phyloP scores from a whole-genome alignment of 2,797 vertebrate genomes.

The Tenualosa ilisha region DNA sequence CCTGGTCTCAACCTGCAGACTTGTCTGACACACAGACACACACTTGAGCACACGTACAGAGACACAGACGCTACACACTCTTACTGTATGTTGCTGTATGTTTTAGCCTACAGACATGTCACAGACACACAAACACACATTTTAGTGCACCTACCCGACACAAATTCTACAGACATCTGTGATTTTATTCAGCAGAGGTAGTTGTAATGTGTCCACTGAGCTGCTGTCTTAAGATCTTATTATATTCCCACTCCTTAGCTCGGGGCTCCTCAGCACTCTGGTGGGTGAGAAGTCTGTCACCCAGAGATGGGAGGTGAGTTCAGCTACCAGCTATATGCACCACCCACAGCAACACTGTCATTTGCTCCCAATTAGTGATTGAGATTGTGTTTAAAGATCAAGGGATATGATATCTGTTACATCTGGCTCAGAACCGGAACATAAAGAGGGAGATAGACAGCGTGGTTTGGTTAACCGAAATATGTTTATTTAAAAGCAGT shows the following conservation, averaged over 20 bases:
- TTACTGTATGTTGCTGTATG: too few relatives aligned
- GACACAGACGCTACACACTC: neutral
- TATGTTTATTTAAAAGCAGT: too few relatives aligned
- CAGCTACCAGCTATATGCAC: neutral
- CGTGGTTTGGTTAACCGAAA: too few relatives aligned
- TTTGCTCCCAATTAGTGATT: neutral
- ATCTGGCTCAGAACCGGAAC: too few relatives aligned
- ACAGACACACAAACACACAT: neutral
- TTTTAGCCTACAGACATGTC: neutral
- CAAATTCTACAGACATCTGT: neutral
- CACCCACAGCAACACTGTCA: neutral
- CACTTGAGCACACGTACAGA: too few relatives aligned
- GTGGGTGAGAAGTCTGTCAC: slow-evolving; percentile 98
- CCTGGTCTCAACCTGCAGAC: neutral
- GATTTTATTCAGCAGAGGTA: too few relatives aligned
- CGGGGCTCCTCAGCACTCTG: slow-evolving; percentile 94
- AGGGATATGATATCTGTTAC: too few relatives aligned
- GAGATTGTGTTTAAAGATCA: neutral
- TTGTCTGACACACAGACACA: too few relatives aligned
- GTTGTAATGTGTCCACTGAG: neutral
- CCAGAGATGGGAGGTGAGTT: slow-evolving; percentile 92
- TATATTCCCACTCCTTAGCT: slow-evolving; percentile 68
- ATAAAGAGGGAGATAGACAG: too few relatives aligned
- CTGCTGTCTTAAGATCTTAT: neutral
- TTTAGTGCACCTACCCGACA: neutral